Base-by-base conservation (phyloP, 35 echinoderm and acorn worm genomes). In the Heliocidaris tuberculata region DNA sequence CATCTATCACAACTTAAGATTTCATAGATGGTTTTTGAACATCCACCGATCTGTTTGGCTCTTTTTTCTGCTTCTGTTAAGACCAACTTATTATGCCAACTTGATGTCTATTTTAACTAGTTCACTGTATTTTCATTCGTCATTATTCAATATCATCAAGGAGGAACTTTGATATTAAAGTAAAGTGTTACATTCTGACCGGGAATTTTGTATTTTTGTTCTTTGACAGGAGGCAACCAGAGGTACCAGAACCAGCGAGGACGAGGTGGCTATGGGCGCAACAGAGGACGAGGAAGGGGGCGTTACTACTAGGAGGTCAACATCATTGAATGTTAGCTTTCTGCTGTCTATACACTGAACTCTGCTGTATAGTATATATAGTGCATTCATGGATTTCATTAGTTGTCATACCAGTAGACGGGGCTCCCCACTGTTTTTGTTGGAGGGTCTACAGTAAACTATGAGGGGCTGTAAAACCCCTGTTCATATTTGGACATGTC, bases 281-380 rank as follows among this genome's bases (percentile, higher is more conserved):
- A 88, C 85, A 94, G 95, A 60, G 95, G 94, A 50, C 85, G 95
- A 42, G 92, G 92, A 11, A 94, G 93, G 50, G 94, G 95, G 42
- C 47, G 95, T 47, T 87, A 86, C 21, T 94, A 52, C 60, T 86
- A 87, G 86, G 27, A 24, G 12, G 35, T 7, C 17, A 21, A 24
- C 27, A 5, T 78, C 65, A 78, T 27, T 21, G 65, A 6, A 78
- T 78, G 65, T 24, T 78, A 78, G 65, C 15, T 78, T 19, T n/a
- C 21, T 27, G 65, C 15, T 78, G 65, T 78, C 7, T 27, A 78
- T 78, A 78, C 21, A 78, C 65, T 27, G 65, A 78, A 60, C 10
- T 15, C 59, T 60, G 2, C 59, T 7, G 19, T 78, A 2, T 78
- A 78, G 65, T 78, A 21, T 78, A 21, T 70, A 78, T 4, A n/a